A percentile compares a stretch with the other conserved stretches of the same genome.
phyloP scores from a whole-genome alignment of 2,797 vertebrate genomes.

The Molossus alvarezi region DNA sequence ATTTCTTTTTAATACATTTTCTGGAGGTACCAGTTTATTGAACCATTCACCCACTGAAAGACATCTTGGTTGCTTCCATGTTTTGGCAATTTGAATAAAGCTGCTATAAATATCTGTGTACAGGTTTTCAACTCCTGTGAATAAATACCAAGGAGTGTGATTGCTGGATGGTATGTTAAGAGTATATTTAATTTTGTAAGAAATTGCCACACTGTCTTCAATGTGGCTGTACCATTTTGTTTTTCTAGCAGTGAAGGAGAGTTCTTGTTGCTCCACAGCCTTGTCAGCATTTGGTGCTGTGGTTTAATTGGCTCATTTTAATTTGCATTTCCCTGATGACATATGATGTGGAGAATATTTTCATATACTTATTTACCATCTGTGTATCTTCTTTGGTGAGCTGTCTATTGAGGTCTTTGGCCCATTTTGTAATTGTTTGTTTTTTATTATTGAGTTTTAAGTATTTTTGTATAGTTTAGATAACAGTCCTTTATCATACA shows the following conservation, averaged over 20 bases:
- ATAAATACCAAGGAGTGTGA: not conserved
- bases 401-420: not conserved
- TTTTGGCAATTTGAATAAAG: constrained; percentile 11
- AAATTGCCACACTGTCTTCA: not conserved
- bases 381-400: not conserved
- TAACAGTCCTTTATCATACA: not conserved
- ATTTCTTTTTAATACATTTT: not conserved
- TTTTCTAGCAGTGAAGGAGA: not conserved
- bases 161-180: not conserved
- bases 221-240: not conserved
- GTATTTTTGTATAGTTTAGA: not conserved
- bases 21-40: not conserved
- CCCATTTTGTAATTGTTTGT: not conserved
- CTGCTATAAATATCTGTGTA: not conserved
- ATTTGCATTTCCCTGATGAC: not conserved
- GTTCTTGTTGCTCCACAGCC: not conserved
- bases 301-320: not conserved
- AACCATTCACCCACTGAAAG: not conserved
- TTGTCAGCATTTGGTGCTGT: not conserved
- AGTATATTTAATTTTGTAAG: not conserved
- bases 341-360: not conserved
- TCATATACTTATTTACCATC: not conserved
- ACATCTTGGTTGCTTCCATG: not conserved
- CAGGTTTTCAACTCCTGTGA: not conserved
- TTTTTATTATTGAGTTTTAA: not conserved